Conservation (phyloP, 2,113 vertebrate species). For the Malurus elegans region DNA sequence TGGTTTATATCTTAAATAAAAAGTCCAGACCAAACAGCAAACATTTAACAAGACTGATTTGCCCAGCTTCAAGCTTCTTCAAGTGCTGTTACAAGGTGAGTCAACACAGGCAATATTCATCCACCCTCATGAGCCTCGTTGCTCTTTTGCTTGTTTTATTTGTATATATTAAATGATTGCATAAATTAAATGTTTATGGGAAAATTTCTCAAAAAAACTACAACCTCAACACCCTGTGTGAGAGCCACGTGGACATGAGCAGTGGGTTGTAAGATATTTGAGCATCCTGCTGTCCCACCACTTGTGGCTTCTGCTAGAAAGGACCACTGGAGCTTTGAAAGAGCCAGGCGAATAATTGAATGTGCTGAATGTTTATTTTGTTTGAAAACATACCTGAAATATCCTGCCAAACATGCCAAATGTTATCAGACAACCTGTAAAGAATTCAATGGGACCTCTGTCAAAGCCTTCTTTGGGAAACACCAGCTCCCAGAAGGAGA, state of each 20-base stretch:
- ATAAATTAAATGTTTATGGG: background rate
- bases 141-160: background rate
- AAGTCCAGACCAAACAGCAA: background rate
- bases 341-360: background rate
- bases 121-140: background rate
- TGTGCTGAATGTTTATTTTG: background rate
- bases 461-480: background rate
- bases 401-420: background rate
- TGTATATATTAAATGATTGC: background rate
- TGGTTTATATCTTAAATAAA: background rate
- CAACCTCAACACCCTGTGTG: background rate
- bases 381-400: background rate
- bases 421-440: background rate
- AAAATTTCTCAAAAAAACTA: background rate
- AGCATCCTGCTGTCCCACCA: background rate
- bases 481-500: background rate
- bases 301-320: background rate
- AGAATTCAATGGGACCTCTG: accelerated
- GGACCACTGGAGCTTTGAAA: background rate
- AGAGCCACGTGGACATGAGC: accelerated
- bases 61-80: background rate
- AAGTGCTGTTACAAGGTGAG: background rate
- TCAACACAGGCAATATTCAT: background rate
- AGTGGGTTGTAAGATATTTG: background rate
- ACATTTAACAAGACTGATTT: background rate